A percentile compares a stretch with the other conserved stretches of the same genome.
These are phyloP conservation scores for Lamprotornis superbus DNA, from an alignment of 2,113 vertebrate genomes.

Conservation along the genomic window DNA sequence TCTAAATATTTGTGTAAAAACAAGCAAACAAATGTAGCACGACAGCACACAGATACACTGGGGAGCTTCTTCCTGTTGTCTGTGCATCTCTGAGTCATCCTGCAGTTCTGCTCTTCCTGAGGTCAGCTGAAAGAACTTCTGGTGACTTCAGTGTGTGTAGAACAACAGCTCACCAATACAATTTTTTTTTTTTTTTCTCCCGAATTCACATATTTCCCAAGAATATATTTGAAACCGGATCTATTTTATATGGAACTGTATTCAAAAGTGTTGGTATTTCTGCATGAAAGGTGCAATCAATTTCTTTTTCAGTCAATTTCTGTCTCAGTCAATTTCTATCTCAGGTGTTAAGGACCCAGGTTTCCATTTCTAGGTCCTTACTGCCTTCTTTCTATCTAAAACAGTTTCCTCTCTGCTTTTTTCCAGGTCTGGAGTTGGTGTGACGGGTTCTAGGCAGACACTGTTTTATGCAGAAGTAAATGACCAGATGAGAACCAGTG, in stretches of 20 bases:
- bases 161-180: not conserved
- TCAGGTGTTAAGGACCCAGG: not conserved
- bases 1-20: conserved; percentile 38
- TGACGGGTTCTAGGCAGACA: conserved; percentile 85
- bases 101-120: not conserved
- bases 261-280: not conserved
- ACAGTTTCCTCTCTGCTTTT: not conserved
- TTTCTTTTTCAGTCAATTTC: not conserved
- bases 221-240: not conserved
- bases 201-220: not conserved
- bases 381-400: not conserved
- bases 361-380: not conserved
- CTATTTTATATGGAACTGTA: not conserved
- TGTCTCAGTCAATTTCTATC: not conserved
- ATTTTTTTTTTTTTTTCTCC: not conserved
- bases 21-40: not conserved
- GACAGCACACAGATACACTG: not conserved
- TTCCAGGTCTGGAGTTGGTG: conserved; percentile 84
- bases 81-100: not conserved
- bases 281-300: not conserved
- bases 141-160: not conserved
- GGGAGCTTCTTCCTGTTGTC: not conserved
- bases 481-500: conserved; percentile 80
- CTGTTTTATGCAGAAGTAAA: conserved; percentile 90
- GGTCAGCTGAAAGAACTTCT: not conserved